Conservation (phyloP, 2,113 vertebrate species). For the Serilophus lunatus region DNA sequence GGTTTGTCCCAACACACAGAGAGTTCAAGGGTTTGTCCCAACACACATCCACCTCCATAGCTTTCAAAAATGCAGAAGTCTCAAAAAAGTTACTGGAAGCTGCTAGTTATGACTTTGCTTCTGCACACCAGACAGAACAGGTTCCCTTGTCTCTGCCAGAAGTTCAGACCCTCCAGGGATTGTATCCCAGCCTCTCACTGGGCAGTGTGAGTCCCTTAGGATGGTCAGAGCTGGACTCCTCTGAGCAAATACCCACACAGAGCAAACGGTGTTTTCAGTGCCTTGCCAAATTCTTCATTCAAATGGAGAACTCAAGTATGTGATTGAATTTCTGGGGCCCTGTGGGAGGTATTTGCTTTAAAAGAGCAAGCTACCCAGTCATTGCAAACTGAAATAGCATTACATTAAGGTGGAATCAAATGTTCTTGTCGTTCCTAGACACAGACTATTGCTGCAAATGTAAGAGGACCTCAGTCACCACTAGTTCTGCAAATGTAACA, state of each 20-base stretch:
- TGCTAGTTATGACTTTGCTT: not conserved
- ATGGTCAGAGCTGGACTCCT: not conserved
- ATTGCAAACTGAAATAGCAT: not conserved
- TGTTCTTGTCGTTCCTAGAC: not conserved
- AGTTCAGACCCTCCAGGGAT: not conserved
- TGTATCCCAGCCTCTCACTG: not conserved
- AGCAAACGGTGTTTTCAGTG: not conserved
- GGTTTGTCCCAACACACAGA: not conserved
- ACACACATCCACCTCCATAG: not conserved
- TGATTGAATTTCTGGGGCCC: not conserved
- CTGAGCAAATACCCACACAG: not conserved
- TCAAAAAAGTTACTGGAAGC: not conserved
- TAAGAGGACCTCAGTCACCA: not conserved
- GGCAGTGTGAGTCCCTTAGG: not conserved
- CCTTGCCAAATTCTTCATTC: constrained; percentile 9
- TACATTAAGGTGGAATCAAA: not conserved
- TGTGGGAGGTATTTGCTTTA: not conserved
- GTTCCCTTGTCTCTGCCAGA: not conserved
- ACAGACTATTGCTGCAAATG: not conserved
- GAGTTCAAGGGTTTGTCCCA: not conserved
- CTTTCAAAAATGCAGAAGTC: not conserved
- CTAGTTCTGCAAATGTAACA: not conserved
- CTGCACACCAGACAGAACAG: not conserved
- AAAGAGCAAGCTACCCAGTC: not conserved
- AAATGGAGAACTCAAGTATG: not conserved